Conservation (phyloP, 2,888 invertebrate species). For the Xanthia icteritia region DNA sequence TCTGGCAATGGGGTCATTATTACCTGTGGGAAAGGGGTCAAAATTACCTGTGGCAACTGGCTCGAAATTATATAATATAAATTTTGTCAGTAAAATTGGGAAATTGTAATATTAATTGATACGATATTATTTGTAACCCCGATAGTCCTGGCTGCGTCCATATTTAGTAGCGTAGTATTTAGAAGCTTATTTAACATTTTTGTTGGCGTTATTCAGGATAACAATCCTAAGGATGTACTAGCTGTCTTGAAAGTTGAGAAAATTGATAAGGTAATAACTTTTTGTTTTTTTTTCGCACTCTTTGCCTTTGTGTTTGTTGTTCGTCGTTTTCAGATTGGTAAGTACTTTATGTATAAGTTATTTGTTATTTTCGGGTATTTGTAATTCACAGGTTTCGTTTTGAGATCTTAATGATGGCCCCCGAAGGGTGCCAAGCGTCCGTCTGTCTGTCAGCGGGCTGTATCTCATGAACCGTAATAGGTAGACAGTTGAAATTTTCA, state of each 20-base stretch:
- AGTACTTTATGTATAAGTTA: constrained; percentile 16
- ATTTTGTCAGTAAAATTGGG: not conserved
- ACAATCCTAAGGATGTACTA: constrained; percentile 88
- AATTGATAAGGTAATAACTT: constrained; percentile 86
- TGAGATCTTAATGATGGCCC: not conserved
- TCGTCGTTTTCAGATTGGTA: constrained; percentile 44
- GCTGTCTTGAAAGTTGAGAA: constrained; percentile 90
- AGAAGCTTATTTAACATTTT: constrained; percentile 78
- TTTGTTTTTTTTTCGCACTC: constrained; percentile 50
- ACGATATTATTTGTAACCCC: not conserved
- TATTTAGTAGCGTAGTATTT: constrained; percentile 56
- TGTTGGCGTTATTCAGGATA: constrained; percentile 83
- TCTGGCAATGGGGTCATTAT: not conserved
- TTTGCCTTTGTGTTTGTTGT: constrained; percentile 42
- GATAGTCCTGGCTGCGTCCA: constrained; percentile 33
- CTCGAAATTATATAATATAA: not conserved
- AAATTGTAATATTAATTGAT: not conserved
- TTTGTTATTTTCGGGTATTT: not conserved
- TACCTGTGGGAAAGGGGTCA: not conserved
- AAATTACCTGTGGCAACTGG: not conserved
- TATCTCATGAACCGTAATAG: no score
- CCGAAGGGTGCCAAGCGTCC: not conserved
- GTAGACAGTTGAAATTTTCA: no score
- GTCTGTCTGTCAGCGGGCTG: no score
- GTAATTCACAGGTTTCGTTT: not conserved